Conservation (phyloP, 1,140 invertebrate species). For the Drosophila trapezifrons region DNA sequence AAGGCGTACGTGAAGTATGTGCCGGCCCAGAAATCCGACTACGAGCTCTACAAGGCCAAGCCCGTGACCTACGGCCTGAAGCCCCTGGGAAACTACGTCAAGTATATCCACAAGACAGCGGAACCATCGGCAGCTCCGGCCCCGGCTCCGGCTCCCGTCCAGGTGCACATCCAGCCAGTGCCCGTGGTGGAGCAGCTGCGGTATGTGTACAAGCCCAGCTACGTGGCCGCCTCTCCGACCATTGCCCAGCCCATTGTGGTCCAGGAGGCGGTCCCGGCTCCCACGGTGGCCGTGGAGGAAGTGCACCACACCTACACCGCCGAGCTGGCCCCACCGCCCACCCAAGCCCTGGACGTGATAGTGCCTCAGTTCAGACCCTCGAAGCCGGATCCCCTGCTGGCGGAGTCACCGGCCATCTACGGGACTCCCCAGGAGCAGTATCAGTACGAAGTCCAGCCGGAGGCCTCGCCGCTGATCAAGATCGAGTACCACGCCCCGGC, state of each 20-base stretch:
- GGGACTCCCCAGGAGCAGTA: conserved; percentile 49
- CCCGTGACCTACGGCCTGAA: conserved; percentile 39
- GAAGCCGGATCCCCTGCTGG: conserved; percentile 66
- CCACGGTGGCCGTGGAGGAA: conserved; percentile 30
- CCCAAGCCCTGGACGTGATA: conserved; percentile 12
- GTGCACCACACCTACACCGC: conserved; percentile 69
- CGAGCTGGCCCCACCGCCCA: conserved; percentile 32
- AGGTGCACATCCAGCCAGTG: conserved; percentile 77
- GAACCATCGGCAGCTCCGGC: conserved; percentile 11
- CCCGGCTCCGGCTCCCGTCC: conserved; percentile 43
- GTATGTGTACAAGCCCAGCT: conserved; percentile 66
- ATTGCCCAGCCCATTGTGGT: conserved; percentile 71
- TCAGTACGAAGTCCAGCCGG: conserved; percentile 53
- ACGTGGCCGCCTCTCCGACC: conserved; percentile 22
- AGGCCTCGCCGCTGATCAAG: conserved; percentile 61
- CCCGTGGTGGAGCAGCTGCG: conserved; percentile 79
- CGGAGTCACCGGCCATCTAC: conserved; percentile 46
- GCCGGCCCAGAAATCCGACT: conserved; percentile 65
- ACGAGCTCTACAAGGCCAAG: conserved; percentile 58
- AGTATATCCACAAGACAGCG: conserved; percentile 39
- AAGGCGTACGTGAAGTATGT: conserved; percentile 78
- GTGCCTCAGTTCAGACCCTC: conserved; percentile 61
- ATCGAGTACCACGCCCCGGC: conserved; percentile 73
- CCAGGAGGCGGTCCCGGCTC: conserved; percentile 37
- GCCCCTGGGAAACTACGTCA: conserved; percentile 37